phyloP scores from a whole-genome alignment of 2,797 vertebrate species.

The Pipistrellus pipistrellus region DNA sequence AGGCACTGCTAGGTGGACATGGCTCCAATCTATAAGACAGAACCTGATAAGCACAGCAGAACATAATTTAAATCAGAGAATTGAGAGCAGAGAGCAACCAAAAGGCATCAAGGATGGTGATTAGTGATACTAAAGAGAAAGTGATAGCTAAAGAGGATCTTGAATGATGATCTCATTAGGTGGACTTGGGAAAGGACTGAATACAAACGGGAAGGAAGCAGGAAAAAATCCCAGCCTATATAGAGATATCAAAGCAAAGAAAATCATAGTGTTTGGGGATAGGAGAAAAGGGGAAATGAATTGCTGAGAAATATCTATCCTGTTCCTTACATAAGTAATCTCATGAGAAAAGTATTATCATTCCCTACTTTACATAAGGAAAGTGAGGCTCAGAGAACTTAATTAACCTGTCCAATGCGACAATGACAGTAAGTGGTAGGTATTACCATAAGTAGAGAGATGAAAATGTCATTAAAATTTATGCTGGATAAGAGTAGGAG shows the following conservation, averaged over 20 bases:
- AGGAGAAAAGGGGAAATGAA: not conserved
- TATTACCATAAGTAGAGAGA: not conserved
- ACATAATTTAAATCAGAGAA: slow-evolving; percentile 36
- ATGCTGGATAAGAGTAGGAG: not conserved
- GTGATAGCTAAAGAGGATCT: not conserved
- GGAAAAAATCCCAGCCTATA: not conserved
- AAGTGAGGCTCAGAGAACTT: not conserved
- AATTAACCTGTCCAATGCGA: not conserved
- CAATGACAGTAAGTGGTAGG: not conserved
- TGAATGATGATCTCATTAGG: slow-evolving; percentile 45
- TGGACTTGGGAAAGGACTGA: not conserved
- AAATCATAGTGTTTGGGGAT: not conserved
- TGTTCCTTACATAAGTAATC: not conserved
- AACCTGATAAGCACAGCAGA: not conserved
- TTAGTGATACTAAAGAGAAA: not conserved
- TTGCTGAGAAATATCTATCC: not conserved
- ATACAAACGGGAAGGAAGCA: not conserved
- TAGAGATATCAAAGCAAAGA: not conserved
- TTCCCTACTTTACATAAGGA: not conserved
- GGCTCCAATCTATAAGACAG: not conserved
- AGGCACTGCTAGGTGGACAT: not conserved
- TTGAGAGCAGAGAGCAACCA: not conserved
- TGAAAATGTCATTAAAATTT: not conserved
- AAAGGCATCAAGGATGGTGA: not conserved
- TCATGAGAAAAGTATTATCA: slow-evolving; percentile 30